phyloP scores from a whole-genome alignment of 2,888 invertebrate species.

The Heptascelio sp. region DNA sequence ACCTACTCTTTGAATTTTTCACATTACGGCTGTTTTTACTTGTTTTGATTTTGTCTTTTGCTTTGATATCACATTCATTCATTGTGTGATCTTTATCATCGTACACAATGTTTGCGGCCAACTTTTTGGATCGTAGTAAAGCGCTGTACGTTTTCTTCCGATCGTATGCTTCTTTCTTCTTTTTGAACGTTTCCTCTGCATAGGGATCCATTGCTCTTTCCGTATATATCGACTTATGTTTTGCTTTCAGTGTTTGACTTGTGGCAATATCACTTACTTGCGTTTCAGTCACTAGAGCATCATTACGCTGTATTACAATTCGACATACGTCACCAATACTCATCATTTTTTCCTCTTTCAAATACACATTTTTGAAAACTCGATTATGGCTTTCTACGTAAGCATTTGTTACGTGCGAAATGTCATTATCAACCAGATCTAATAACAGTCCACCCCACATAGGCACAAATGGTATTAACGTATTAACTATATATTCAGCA shows the following conservation, averaged over 20 bases:
- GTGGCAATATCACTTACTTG: background rate
- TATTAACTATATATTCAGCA: slow-evolving; percentile 42
- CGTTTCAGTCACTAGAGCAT: slow-evolving; percentile 36
- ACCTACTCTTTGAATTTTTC: too few relatives aligned
- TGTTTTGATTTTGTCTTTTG: too few relatives aligned
- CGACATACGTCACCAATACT: slow-evolving; percentile 46
- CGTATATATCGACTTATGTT: background rate
- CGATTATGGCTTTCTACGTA: slow-evolving; percentile 54
- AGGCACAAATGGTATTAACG: slow-evolving; percentile 57
- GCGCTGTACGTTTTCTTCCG: background rate
- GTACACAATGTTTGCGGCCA: background rate
- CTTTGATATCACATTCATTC: slow-evolving; percentile 27
- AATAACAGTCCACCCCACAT: slow-evolving; percentile 57
- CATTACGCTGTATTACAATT: slow-evolving; percentile 41
- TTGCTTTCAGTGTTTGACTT: background rate
- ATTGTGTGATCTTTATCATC: background rate
- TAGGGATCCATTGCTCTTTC: background rate
- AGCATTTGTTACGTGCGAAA: slow-evolving; percentile 67
- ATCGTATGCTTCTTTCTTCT: background rate
- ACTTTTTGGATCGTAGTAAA: background rate
- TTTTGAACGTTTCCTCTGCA: background rate
- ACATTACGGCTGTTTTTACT: background rate
- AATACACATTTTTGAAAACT: background rate
- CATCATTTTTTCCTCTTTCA: background rate
- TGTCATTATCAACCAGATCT: slow-evolving; percentile 39